Evolutionary conservation across 2,888 invertebrate species (phyloP).

Genomic region (Drosophila monieri): DNA sequence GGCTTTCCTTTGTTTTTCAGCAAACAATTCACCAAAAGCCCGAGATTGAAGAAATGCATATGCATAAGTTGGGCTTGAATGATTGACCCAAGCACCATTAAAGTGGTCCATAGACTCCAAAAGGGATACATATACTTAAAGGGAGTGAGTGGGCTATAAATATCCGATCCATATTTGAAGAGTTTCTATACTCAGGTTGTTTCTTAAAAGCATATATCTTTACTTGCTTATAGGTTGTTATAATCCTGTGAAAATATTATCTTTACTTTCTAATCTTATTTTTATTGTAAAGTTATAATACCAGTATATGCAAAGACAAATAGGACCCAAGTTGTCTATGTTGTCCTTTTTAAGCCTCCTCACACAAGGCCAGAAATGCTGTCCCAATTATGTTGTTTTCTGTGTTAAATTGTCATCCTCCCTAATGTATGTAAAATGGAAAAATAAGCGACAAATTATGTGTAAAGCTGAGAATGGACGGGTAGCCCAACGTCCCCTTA

Average conservation of each 20-base stretch:
- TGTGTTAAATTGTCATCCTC: slow-evolving; percentile 63
- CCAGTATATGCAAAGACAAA: slow-evolving; percentile 29
- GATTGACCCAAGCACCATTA: not conserved
- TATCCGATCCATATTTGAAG: too few species aligned
- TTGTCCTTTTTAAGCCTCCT: slow-evolving; percentile 15
- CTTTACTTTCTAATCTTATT: too few species aligned
- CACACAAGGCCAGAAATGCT: slow-evolving; percentile 38
- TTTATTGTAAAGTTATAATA: too few species aligned
- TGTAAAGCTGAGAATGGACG: slow-evolving; percentile 37
- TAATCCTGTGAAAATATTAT: too few species aligned
- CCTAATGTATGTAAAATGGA: slow-evolving; percentile 19
- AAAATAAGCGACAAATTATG: slow-evolving; percentile 41
- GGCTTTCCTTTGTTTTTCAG: slow-evolving; percentile 59
- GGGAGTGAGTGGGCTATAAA: too few species aligned
- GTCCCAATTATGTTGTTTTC: slow-evolving; percentile 62
- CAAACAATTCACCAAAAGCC: slow-evolving; percentile 63
- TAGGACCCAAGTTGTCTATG: slow-evolving; percentile 68
- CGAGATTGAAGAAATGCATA: slow-evolving; percentile 64
- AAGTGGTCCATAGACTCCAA: not conserved
- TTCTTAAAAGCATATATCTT: too few species aligned
- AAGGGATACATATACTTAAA: slow-evolving; percentile 3
- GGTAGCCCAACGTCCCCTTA: slow-evolving; percentile 49
- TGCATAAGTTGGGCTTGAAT: slow-evolving; percentile 59
- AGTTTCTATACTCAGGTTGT: too few species aligned
- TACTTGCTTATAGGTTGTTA: too few species aligned